Evolutionary conservation across 2,113 vertebrate species (phyloP).

Genomic region (Cyprinus carpio): DNA sequence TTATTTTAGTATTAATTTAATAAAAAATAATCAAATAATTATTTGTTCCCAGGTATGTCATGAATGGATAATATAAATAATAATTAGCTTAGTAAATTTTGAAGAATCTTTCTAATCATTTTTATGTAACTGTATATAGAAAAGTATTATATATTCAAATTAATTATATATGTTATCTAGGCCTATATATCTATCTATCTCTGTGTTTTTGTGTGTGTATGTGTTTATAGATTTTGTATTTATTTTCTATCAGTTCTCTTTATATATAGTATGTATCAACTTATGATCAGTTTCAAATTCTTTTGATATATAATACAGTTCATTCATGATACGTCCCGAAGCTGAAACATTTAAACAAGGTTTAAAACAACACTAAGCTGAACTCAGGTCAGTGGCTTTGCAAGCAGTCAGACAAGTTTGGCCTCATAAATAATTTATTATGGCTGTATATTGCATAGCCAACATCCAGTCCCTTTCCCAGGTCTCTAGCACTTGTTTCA

Average conservation of each 20-base stretch:
- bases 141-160: too few species aligned
- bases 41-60: too few species aligned
- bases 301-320: not conserved
- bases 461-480: not conserved
- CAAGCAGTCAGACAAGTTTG: not conserved
- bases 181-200: too few species aligned
- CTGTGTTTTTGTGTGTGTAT: too few species aligned
- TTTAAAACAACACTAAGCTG: conserved; percentile 3
- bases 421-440: not conserved
- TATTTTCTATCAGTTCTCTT: too few species aligned
- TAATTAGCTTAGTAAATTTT: too few species aligned
- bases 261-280: too few species aligned
- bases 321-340: not conserved
- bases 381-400: not conserved
- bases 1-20: not conserved
- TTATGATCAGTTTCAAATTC: too few species aligned
- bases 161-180: too few species aligned
- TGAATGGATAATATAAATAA: not conserved
- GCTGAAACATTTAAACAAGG: not conserved
- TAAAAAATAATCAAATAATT: not conserved
- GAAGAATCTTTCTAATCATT: too few species aligned
- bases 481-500: not conserved
- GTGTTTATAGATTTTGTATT: too few species aligned
- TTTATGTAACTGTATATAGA: too few species aligned
- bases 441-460: not conserved